Base-by-base conservation (phyloP, 30 jellyfish, hydroid and myxozoan species). In the Chrysaora quinquecirrha region DNA sequence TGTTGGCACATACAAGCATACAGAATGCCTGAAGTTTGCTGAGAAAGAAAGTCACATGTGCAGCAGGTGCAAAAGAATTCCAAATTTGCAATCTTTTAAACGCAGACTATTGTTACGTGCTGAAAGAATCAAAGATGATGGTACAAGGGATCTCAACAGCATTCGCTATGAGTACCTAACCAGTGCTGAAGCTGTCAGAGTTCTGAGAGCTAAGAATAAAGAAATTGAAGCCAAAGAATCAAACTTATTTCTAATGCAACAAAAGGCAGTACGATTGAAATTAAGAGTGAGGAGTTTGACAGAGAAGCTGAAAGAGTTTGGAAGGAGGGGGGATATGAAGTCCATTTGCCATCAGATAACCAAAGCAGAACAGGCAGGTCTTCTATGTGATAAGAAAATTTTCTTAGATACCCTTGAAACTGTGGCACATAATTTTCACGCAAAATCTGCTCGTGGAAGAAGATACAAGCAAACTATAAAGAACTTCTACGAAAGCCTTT, bases 221-320 rank as follows among this genome's bases (percentile, higher is more conserved):
- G 20, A 25, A 18, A 70, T 70, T 7, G 82, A 70, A 34, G 23
- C 30, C 4, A 70, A 34, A 70, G 82, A 31, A 29, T 31, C 82
- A 3, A 25, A 70, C 19, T 7, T 32, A 3, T 70, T 70, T 34
- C 33, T 70, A 12, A 34, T 70, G 68, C 27, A 43, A 19, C 82
- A 21, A 34, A 34, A 70, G 33, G 30, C 72, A 11, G 18, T 70
- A 9, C 71, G 82, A 32, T 25, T 70, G 19, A 70, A 34, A 18
- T 7, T 70, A 34, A 14, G 71, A 32, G 82, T 31, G 33, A 3
- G 82, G 68, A 70, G 30, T 70, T 33, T 70, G 73, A 70, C n/a
- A 27, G 82, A 70, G 30, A 43, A 70, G 34, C 66, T 70, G 7
- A 70, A 70, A 70, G 82, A 70, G 69, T 70, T 32, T 34, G 82